Evolutionary conservation across 2,888 invertebrate genomes (phyloP).

Genomic region (Lydus trimaculatus): DNA sequence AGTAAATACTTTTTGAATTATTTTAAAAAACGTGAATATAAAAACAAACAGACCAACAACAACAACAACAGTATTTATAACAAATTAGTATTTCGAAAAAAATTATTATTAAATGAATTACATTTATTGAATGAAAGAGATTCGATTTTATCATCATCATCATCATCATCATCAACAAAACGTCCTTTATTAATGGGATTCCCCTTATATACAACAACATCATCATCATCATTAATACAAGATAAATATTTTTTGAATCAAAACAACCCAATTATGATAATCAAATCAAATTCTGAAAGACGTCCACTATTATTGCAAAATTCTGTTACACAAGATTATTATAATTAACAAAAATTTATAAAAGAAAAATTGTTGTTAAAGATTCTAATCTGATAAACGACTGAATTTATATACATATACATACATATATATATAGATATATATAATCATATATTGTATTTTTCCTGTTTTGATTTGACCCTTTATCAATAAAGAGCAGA

Average conservation of each 20-base stretch:
- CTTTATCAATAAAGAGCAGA: slow-evolving; percentile 1
- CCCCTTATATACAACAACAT: not conserved
- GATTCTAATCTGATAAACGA: slow-evolving; percentile 1
- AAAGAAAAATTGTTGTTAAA: not conserved
- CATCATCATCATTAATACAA: not conserved
- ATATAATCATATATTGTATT: not conserved
- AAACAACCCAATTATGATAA: not conserved
- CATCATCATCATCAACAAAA: slow-evolving; percentile 6
- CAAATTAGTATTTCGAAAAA: not conserved
- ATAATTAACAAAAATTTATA: not conserved
- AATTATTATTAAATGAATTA: not conserved
- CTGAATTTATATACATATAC: not conserved
- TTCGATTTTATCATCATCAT: not conserved
- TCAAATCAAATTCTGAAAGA: not conserved
- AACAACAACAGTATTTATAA: not conserved
- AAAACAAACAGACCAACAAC: not conserved
- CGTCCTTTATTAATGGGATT: not conserved
- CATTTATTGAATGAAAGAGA: not conserved
- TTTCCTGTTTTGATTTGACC: not conserved
- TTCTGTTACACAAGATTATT: not conserved
- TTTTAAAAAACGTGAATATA: not conserved
- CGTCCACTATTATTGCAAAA: not conserved
- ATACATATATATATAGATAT: not conserved
- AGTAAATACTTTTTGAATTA: not conserved
- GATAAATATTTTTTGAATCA: not conserved